phyloP scores from a whole-genome alignment of 2,888 invertebrate species.

The Pherbina coryleti region DNA sequence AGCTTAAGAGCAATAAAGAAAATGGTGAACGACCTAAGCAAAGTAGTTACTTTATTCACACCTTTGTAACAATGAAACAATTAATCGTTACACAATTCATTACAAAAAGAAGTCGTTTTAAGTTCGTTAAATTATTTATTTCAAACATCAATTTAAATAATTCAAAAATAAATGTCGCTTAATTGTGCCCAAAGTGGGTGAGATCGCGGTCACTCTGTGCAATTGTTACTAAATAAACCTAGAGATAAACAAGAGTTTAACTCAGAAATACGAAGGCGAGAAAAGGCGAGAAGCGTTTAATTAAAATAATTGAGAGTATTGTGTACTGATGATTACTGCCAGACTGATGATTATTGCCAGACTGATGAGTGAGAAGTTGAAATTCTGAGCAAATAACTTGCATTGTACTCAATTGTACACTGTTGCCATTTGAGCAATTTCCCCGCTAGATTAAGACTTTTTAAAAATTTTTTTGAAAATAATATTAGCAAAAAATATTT shows the following conservation, averaged over 20 bases:
- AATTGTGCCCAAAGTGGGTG: neutral
- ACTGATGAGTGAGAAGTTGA: neutral
- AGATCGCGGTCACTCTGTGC: neutral
- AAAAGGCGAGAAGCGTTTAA: neutral
- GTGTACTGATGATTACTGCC: neutral
- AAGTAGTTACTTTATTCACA: neutral
- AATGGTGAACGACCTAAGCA: neutral
- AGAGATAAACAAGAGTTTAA: no score
- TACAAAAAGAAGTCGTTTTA: neutral
- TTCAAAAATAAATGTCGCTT: neutral
- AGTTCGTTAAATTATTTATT: neutral
- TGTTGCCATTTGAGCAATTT: no score
- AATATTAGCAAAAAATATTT: no score
- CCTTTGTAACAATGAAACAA: neutral
- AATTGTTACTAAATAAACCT: constrained; percentile 4
- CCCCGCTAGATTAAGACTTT: no score
- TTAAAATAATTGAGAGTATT: constrained; percentile 9
- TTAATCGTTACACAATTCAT: neutral
- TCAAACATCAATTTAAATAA: neutral
- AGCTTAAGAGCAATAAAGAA: neutral
- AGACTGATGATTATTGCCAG: neutral
- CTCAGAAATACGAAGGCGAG: neutral
- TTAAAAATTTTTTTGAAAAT: no score
- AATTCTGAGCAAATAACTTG: neutral
- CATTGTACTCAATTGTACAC: no score